Conservation (phyloP, 2,797 vertebrate species). For the Oreochromis mossambicus region DNA sequence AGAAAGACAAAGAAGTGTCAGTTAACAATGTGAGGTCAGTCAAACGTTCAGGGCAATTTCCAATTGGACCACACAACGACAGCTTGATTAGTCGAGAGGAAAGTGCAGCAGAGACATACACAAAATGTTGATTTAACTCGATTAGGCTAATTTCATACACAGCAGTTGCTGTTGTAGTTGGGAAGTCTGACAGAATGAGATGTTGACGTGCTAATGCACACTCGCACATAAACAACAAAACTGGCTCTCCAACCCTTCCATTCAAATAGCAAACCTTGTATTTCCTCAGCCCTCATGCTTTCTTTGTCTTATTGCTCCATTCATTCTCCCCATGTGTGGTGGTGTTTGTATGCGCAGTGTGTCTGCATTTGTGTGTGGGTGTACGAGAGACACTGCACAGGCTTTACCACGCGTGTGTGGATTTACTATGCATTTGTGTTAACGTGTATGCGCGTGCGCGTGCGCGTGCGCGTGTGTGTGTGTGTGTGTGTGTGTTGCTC, state of each 20-base stretch:
- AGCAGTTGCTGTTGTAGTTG: conserved; percentile 15
- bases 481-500: neutral
- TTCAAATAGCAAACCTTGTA: conserved; percentile 35
- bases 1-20: conserved; percentile 8
- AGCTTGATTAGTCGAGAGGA: conserved; percentile 22
- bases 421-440: conserved; percentile 21
- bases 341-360: conserved; percentile 35
- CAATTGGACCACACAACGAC: conserved; percentile 11
- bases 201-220: neutral
- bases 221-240: neutral
- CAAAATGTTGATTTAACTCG: conserved; percentile 21
- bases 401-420: conserved; percentile 33
- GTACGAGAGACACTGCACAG: conserved; percentile 3
- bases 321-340: conserved; percentile 5
- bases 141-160: conserved; percentile 42
- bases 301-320: conserved; percentile 43
- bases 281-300: conserved; percentile 37
- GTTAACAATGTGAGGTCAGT: conserved; percentile 11
- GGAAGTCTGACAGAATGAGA: conserved; percentile 34
- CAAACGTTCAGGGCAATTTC: conserved; percentile 25
- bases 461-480: neutral
- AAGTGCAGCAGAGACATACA: conserved; percentile 18
- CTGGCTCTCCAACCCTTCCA: conserved; percentile 7
- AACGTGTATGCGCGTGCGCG: neutral
- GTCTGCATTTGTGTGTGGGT: conserved; percentile 32